These are phyloP conservation scores for Cyprinella venusta DNA, from an alignment of 2,797 vertebrate genomes.

Conservation along the genomic window DNA sequence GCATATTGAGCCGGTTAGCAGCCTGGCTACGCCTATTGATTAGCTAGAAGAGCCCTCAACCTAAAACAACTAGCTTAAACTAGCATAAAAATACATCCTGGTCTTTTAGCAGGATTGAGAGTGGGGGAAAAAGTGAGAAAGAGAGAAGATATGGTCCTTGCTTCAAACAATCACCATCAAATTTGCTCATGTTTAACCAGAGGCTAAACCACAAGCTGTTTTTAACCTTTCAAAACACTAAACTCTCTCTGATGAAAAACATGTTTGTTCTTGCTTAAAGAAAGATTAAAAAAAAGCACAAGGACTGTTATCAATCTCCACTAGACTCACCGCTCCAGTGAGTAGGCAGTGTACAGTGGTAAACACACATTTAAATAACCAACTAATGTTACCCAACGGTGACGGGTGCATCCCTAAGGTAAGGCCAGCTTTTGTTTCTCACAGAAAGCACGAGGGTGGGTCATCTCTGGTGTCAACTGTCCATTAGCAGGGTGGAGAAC, in stretches of 20 bases:
- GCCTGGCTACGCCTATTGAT: background rate
- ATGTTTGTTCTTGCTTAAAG: slow-evolving; percentile 8
- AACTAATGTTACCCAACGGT: slow-evolving; percentile 38
- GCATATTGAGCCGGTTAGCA: no score
- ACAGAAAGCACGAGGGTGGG: slow-evolving; percentile 40
- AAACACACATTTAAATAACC: slow-evolving; percentile 37
- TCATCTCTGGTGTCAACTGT: slow-evolving; percentile 58
- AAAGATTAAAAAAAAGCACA: background rate
- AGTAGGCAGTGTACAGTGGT: slow-evolving; percentile 2
- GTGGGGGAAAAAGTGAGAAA: background rate
- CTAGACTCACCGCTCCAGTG: background rate
- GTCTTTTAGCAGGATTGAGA: background rate
- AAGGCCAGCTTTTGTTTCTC: slow-evolving; percentile 47
- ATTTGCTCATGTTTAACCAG: slow-evolving; percentile 39
- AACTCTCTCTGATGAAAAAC: slow-evolving; percentile 11
- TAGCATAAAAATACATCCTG: background rate
- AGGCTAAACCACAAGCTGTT: slow-evolving; percentile 40
- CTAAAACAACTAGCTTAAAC: background rate
- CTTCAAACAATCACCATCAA: slow-evolving; percentile 45
- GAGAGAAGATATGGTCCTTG: background rate
- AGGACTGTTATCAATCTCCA: slow-evolving; percentile 31
- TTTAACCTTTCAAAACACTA: slow-evolving; percentile 38
- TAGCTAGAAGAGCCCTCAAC: background rate
- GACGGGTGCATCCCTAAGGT: slow-evolving; percentile 47
- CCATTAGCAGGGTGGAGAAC: slow-evolving; percentile 50